These are phyloP conservation scores for Hyposmocoma kahamanoa DNA, from an alignment of 1,140 invertebrate species.

Conservation along the genomic window DNA sequence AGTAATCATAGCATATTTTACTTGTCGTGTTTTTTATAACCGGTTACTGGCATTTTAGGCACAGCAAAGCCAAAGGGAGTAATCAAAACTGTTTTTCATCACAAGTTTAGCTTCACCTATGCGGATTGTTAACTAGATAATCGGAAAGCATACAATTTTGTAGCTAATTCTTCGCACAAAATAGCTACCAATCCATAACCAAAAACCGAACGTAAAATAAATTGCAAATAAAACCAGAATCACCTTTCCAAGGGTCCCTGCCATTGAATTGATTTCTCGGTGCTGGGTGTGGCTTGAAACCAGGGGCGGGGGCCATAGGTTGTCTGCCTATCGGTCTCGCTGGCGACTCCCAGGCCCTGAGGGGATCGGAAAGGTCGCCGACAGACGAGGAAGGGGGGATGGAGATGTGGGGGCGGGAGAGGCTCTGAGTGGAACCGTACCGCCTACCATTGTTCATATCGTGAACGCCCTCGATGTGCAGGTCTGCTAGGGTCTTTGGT, in stretches of 20 bases:
- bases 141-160: no score
- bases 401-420: slow-evolving; percentile 36
- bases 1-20: no score
- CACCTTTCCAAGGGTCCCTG: slow-evolving; percentile 72
- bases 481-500: slow-evolving; percentile 92
- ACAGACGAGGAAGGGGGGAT: slow-evolving; percentile 52
- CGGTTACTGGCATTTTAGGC: no score
- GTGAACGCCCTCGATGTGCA: slow-evolving; percentile 83
- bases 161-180: no score
- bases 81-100: no score
- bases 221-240: slow-evolving; percentile 55
- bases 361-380: slow-evolving; percentile 47
- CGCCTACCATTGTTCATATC: slow-evolving; percentile 71
- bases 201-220: background rate
- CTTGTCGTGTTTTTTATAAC: no score
- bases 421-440: slow-evolving; percentile 65
- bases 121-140: no score
- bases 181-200: slow-evolving; percentile 11
- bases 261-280: slow-evolving; percentile 38
- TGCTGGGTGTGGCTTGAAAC: slow-evolving; percentile 48
- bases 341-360: slow-evolving; percentile 39
- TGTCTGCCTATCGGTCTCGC: background rate
- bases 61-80: no score
- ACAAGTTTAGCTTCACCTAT: no score
- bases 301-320: slow-evolving; percentile 10